A percentile compares a stretch with the other conserved stretches of the same genome.
Conservation (phyloP, 2,797 vertebrate genomes). For the Silurus aristotelis region DNA sequence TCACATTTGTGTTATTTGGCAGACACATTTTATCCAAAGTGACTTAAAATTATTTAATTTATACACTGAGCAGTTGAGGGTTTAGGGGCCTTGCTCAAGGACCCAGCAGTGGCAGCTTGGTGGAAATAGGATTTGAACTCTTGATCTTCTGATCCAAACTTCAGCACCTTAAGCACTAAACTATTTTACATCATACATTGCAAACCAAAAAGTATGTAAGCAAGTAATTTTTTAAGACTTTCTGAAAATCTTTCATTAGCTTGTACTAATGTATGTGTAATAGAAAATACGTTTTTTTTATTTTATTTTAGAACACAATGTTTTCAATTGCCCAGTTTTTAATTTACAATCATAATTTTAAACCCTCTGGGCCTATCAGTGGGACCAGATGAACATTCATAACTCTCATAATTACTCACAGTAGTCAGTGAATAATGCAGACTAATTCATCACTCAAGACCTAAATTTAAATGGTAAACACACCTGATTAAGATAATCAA, state of each 20-base stretch:
- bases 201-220: neutral
- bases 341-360: slow-evolving; percentile 5
- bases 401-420: slow-evolving; percentile 13
- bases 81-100: too few species aligned
- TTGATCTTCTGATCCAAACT: too few species aligned
- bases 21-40: too few species aligned
- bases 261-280: neutral
- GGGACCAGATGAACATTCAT: neutral
- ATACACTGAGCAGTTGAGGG: too few species aligned
- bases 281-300: neutral
- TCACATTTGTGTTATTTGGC: too few species aligned
- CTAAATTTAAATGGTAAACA: slow-evolving; percentile 21
- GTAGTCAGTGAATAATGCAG: slow-evolving; percentile 15
- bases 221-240: neutral
- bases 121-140: too few species aligned
- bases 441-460: neutral
- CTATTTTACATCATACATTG: neutral
- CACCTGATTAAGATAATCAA: slow-evolving; percentile 27
- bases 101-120: too few species aligned
- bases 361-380: neutral
- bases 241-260: neutral
- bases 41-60: too few species aligned
- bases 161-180: too few species aligned
- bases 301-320: too few species aligned
- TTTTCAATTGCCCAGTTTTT: neutral